Conservation (phyloP, 2,888 invertebrate species). For the Athalia circularis region DNA sequence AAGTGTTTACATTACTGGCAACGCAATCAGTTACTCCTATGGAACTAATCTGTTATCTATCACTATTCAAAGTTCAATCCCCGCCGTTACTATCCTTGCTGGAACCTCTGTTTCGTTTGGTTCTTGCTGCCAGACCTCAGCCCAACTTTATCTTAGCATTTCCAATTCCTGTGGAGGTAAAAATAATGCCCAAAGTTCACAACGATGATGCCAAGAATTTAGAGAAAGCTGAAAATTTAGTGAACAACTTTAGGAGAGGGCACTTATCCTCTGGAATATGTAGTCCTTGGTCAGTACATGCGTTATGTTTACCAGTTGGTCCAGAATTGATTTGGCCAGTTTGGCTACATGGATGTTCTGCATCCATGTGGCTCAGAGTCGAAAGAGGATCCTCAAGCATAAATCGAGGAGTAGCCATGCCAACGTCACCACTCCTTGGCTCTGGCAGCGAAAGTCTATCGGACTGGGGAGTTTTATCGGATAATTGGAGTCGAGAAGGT, state of each 20-base stretch:
- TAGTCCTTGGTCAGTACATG: conserved; percentile 72
- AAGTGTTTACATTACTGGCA: conserved; percentile 78
- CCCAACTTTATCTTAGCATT: conserved; percentile 78
- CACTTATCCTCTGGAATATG: conserved; percentile 69
- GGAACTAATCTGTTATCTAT: conserved; percentile 78
- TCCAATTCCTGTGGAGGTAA: conserved; percentile 66
- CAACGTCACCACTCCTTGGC: conserved; percentile 59
- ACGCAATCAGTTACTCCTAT: conserved; percentile 76
- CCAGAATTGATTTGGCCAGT: conserved; percentile 76
- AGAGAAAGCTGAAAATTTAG: conserved; percentile 69
- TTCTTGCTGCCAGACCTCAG: conserved; percentile 76
- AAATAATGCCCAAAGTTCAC: conserved; percentile 49
- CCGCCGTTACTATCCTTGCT: conserved; percentile 78
- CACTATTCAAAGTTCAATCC: conserved; percentile 77
- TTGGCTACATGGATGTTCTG: conserved; percentile 80
- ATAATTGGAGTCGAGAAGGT: conserved; percentile 72
- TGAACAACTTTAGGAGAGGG: conserved; percentile 68
- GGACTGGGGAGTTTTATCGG: conserved; percentile 71
- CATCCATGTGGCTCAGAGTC: conserved; percentile 77
- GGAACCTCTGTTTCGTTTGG: conserved; percentile 74
- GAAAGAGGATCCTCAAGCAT: conserved; percentile 67
- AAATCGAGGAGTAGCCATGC: conserved; percentile 50
- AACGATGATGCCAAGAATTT: conserved; percentile 61
- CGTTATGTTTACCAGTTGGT: conserved; percentile 68
- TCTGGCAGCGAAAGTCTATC: conserved; percentile 70